Conservation (phyloP, 1,140 invertebrate genomes). For the Drosophila tropicalis region DNA sequence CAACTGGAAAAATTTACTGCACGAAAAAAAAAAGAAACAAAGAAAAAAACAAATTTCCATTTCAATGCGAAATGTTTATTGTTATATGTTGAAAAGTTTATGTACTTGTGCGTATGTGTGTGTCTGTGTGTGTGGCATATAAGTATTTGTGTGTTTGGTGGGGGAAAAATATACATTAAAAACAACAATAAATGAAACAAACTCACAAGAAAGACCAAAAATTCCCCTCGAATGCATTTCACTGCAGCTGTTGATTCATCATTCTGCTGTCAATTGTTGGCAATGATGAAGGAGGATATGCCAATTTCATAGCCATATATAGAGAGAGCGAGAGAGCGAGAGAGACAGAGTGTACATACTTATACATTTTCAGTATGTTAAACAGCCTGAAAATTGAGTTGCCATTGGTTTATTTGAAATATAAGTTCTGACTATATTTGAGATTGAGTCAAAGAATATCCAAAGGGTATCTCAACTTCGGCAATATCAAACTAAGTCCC, state of each 20-base stretch:
- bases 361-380: no score
- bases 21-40: neutral
- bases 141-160: neutral
- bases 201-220: neutral
- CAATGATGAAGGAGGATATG: no score
- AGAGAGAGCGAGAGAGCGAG: no score
- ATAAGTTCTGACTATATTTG: no score
- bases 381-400: no score
- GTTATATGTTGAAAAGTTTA: slow-evolving; percentile 51
- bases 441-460: no score
- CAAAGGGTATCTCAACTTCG: neutral
- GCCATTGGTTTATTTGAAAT: no score
- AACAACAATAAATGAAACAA: neutral
- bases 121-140: neutral
- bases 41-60: neutral
- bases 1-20: neutral
- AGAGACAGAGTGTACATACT: no score
- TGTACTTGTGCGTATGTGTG: slow-evolving; percentile 55
- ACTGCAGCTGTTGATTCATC: neutral
- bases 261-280: no score
- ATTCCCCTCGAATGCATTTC: neutral
- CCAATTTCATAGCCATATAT: no score
- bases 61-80: neutral
- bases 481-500: no score
- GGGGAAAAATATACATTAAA: neutral